Conservation (phyloP, 2,888 invertebrate genomes). For the Blastobasis lacticolella region DNA sequence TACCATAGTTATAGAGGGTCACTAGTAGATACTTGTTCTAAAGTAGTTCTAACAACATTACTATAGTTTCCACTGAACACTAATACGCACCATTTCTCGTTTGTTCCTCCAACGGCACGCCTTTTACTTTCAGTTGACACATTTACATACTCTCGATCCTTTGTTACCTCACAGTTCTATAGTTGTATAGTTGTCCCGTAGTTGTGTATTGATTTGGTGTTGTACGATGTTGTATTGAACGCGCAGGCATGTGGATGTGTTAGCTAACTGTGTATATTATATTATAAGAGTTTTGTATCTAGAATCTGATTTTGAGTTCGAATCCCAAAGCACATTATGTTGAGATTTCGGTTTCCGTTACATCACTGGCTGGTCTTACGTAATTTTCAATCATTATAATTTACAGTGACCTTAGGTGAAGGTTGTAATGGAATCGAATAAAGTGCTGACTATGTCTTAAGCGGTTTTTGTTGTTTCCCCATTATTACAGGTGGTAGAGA, state of each 20-base stretch:
- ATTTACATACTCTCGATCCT: conserved; percentile 25
- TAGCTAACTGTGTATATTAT: conserved; percentile 17
- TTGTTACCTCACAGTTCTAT: conserved; percentile 8
- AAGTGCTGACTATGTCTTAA: not conserved
- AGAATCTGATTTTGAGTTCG: too few relatives aligned
- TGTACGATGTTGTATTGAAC: conserved; percentile 13
- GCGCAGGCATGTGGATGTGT: conserved; percentile 35
- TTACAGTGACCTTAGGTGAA: too few relatives aligned
- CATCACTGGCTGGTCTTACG: too few relatives aligned
- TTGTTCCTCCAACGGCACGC: conserved; percentile 17
- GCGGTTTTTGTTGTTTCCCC: not conserved
- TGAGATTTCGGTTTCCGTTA: too few relatives aligned
- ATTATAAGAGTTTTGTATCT: not conserved
- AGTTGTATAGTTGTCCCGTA: conserved; percentile 7
- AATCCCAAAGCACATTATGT: too few relatives aligned
- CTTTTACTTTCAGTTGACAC: conserved; percentile 31
- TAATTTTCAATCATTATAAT: too few relatives aligned
- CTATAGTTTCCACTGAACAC: conserved; percentile 1
- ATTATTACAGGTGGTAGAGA: not conserved
- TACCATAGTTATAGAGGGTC: too few relatives aligned
- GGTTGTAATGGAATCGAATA: not conserved
- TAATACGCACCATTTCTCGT: not conserved
- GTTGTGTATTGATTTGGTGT: conserved; percentile 6
- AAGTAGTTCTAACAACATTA: too few relatives aligned
- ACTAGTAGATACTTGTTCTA: too few relatives aligned